Base-by-base conservation (phyloP, 2,113 vertebrate genomes). In the Siniperca knerii region DNA sequence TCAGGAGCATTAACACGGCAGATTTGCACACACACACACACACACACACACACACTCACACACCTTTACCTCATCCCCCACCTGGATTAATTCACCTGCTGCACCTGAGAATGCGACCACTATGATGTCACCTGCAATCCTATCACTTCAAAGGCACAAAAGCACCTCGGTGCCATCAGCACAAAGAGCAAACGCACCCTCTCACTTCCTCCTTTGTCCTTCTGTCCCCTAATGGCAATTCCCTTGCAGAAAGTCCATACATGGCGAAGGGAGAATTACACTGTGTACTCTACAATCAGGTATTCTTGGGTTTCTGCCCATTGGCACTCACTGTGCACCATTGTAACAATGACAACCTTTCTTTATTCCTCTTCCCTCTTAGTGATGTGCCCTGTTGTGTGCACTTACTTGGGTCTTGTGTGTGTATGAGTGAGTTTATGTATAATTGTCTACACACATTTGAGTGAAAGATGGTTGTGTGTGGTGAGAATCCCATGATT, bases 51-150 rank as follows among this genome's bases (percentile, higher is more conserved):
- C 75, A 77, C 72, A 87, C 64, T 57, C 86, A 75, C 25, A 61
- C 65, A 33, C 77, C 70, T 48, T 66, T 46, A 54, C 84, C 76
- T 84, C 87, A 65, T 72, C 78, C 84, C 68, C 91, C 84, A 81
- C 29, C 54, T 81, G 77, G 86, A 91, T 90, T 83, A 84, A 92
- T 93, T 93, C 86, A 93, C 89, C 92, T 93, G 90, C 91, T 82
- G 85, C 93, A 96, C 93, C 93, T 95, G 95, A 92, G 93, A 92
- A 94, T 94, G 89, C 35, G 12, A 79, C 80, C 52, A 61, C 90
- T 74, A 75, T 93, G 92, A 95, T 93, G 93, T 94, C 93, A 95
- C 87, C 88, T 87, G 84, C 92, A 90, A 90, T 90, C 87, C 83
- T 84, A 85, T 90, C 89, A 91, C 91, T 94, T 93, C 93, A 95